These are phyloP conservation scores for Lichenostomus cassidix DNA, from an alignment of 2,113 vertebrate species.

Conservation along the genomic window DNA sequence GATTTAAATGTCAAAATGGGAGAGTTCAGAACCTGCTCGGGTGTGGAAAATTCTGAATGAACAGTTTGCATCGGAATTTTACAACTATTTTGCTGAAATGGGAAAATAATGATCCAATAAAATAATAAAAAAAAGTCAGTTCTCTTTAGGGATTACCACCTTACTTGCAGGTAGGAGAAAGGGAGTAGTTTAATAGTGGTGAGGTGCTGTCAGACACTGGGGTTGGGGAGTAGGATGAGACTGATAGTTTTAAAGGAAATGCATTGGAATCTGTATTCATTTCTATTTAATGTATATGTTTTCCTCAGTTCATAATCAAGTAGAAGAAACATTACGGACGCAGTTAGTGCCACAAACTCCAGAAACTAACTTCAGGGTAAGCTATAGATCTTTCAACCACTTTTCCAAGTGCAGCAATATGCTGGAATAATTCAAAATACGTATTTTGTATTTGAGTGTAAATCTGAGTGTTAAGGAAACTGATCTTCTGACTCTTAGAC, in stretches of 20 bases:
- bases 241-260: conserved; percentile 54
- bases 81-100: neutral
- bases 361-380: conserved; percentile 87
- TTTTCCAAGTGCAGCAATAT: conserved; percentile 56
- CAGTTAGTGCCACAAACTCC: conserved; percentile 83
- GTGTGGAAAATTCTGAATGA: neutral
- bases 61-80: neutral
- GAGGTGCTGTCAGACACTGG: neutral
- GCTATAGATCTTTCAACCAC: conserved; percentile 65
- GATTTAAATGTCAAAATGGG: neutral
- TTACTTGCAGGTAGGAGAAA: neutral
- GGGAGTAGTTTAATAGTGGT: neutral
- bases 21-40: neutral
- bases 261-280: conserved; percentile 75
- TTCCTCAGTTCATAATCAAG: conserved; percentile 82
- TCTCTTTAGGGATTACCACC: neutral
- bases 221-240: conserved; percentile 31
- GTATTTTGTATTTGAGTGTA: conserved; percentile 60
- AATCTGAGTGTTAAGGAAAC: conserved; percentile 49
- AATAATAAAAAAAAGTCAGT: neutral
- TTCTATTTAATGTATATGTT: conserved; percentile 75
- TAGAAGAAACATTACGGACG: conserved; percentile 84
- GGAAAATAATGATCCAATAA: neutral
- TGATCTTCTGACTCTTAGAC: conserved; percentile 51
- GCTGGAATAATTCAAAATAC: conserved; percentile 49